Percentiles rank a stretch among this genome's conserved stretches.
Conservation (phyloP, 2,113 vertebrate genomes). For the Clinocottus analis region DNA sequence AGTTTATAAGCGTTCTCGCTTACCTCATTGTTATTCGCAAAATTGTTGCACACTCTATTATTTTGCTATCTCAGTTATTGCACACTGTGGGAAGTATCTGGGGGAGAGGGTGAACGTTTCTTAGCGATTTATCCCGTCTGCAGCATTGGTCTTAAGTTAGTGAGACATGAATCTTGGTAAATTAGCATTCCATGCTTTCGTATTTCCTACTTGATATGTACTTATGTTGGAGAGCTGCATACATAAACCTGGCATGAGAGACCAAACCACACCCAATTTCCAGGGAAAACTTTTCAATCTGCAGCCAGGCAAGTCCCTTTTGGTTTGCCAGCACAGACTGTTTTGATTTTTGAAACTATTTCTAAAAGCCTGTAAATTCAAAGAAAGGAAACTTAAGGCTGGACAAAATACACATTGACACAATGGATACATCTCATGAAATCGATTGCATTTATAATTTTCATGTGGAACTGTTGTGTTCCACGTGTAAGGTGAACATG, state of each 20-base stretch:
- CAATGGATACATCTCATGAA: neutral
- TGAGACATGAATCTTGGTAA: neutral
- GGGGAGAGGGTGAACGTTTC: neutral
- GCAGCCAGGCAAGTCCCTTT: no score
- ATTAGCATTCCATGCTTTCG: neutral
- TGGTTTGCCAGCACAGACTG: neutral
- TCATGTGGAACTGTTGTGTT: neutral
- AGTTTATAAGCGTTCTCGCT: neutral
- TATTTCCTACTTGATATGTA: neutral
- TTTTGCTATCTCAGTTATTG: neutral
- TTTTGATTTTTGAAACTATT: neutral
- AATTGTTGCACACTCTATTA: neutral
- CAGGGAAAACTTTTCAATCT: neutral
- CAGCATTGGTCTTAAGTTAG: neutral
- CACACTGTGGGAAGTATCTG: neutral
- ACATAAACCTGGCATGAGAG: neutral
- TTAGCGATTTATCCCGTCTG: neutral
- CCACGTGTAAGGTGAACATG: no score
- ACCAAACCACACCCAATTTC: neutral
- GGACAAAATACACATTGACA: no score
- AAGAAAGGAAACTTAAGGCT: no score
- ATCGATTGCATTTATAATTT: neutral
- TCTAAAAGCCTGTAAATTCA: neutral
- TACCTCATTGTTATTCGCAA: neutral
- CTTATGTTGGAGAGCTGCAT: neutral